Conservation (phyloP, 2,113 vertebrate species). For the Silurus meridionalis region DNA sequence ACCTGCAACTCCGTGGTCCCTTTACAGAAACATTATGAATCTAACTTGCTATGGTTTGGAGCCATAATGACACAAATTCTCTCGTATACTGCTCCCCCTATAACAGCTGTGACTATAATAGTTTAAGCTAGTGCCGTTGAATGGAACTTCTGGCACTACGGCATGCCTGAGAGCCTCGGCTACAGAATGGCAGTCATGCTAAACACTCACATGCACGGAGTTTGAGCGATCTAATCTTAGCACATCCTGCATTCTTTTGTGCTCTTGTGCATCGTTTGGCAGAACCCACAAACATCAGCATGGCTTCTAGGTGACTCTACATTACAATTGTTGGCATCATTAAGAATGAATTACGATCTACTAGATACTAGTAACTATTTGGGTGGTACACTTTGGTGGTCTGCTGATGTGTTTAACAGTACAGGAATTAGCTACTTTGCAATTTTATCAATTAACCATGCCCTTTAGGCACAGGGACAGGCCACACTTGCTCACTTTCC, state of each 20-base stretch:
- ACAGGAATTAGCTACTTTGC: constrained; percentile 32
- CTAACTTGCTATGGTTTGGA: background rate
- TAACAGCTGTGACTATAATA: background rate
- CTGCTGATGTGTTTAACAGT: constrained; percentile 42
- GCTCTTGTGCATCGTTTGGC: background rate
- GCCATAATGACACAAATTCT: background rate
- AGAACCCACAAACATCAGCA: background rate
- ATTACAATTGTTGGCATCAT: background rate
- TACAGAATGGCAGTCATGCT: constrained; percentile 63
- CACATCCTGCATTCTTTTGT: constrained; percentile 52
- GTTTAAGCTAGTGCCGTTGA: background rate
- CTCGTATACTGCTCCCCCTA: background rate
- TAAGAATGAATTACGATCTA: no score
- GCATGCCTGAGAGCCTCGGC: constrained; percentile 53
- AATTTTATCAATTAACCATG: constrained; percentile 40
- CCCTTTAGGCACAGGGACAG: background rate
- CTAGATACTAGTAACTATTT: background rate
- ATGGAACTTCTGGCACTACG: constrained; percentile 50
- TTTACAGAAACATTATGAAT: background rate
- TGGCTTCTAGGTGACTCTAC: no score
- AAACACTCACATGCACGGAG: constrained; percentile 59
- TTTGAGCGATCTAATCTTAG: constrained; percentile 71
- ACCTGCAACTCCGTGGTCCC: background rate
- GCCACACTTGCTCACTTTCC: constrained; percentile 32
- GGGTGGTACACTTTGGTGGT: constrained; percentile 25